Evolutionary conservation across 37 sponge, comb jelly and placozoan species (phyloP).

Genomic region (Theonella swinhoei): DNA sequence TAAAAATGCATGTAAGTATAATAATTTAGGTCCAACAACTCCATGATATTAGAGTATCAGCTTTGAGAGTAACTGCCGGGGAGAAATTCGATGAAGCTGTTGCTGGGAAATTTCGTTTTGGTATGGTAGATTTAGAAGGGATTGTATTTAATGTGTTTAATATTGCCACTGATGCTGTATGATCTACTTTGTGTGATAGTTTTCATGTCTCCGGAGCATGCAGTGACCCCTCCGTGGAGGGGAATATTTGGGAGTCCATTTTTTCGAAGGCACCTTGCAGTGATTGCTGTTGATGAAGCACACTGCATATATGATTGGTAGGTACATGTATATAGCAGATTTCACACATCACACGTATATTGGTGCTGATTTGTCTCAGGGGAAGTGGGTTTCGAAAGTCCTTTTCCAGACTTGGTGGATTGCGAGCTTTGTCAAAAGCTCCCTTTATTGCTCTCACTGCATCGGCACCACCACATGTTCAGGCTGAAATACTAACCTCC

Average conservation of each 20-base stretch:
- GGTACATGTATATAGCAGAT: no score
- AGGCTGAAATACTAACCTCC: background rate
- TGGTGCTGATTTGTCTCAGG: no score
- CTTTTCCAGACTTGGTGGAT: background rate
- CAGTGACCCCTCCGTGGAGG: background rate
- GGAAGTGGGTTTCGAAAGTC: background rate
- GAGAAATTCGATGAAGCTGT: background rate
- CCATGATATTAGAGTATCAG: no score
- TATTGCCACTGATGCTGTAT: no score
- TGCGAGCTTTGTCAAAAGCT: background rate
- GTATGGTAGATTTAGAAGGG: no score
- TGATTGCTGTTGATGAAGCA: slow-evolving; percentile 26
- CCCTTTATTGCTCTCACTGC: slow-evolving; percentile 1
- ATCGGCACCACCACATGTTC: background rate
- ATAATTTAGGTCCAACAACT: no score
- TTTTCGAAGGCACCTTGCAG: background rate
- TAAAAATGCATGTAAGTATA: no score
- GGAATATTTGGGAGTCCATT: background rate
- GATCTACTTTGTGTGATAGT: no score
- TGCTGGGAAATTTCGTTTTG: no score
- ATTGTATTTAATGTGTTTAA: no score
- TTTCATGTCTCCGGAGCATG: slow-evolving; percentile 11
- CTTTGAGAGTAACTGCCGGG: background rate
- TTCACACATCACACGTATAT: no score
- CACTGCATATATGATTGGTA: slow-evolving; percentile 24